phyloP scores from a whole-genome alignment of 2,888 invertebrate species.

The Volucella inanis region DNA sequence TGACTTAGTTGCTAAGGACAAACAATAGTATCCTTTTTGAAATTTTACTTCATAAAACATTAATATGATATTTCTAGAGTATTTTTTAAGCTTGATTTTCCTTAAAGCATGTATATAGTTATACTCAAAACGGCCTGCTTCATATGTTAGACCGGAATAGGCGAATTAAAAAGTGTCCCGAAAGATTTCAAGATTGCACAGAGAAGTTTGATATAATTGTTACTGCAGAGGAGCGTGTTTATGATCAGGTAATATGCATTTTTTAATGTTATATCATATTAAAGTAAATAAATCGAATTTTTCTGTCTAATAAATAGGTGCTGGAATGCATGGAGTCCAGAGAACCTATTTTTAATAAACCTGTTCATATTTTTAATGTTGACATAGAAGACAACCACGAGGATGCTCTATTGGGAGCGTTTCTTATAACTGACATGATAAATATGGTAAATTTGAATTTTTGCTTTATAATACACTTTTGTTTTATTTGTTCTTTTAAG shows the following conservation, averaged over 20 bases:
- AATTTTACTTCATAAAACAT: constrained; percentile 7
- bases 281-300: not conserved
- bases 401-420: constrained; percentile 99
- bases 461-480: no score
- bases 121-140: constrained; percentile 98
- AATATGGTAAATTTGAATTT: constrained; percentile 86
- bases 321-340: constrained; percentile 95
- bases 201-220: constrained; percentile 98
- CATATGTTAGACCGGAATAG: constrained; percentile 99
- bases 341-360: constrained; percentile 91
- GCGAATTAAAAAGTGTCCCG: constrained; percentile 96
- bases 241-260: constrained; percentile 88
- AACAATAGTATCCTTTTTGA: constrained; percentile 88
- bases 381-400: constrained; percentile 99
- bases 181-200: constrained; percentile 94
- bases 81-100: constrained; percentile 52
- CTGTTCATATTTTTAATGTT: constrained; percentile 98
- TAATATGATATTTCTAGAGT: constrained; percentile 8
- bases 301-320: constrained; percentile 93
- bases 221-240: constrained; percentile 98
- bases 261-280: not conserved
- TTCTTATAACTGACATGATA: constrained; percentile 97
- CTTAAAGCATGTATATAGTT: constrained; percentile 82
- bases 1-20: constrained; percentile 95
- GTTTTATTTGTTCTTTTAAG: no score